Evolutionary conservation across 2,797 vertebrate genomes (phyloP).

Genomic region (Myripristis jacobus): DNA sequence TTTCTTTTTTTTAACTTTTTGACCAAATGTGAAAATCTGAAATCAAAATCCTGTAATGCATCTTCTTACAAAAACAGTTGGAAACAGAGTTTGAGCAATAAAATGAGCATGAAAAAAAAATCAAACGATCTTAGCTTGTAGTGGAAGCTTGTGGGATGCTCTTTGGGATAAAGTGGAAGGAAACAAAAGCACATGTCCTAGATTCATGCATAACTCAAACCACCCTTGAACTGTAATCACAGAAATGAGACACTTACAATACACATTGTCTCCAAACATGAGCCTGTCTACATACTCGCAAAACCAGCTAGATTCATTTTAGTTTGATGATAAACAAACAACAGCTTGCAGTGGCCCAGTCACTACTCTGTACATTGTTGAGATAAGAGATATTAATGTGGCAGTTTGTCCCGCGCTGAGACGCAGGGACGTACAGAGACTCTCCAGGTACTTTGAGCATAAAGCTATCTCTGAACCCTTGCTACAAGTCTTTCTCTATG

Average conservation of each 20-base stretch:
- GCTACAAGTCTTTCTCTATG: neutral
- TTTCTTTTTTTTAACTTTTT: slow-evolving; percentile 14
- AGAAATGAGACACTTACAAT: slow-evolving; percentile 42
- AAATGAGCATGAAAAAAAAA: slow-evolving; percentile 48
- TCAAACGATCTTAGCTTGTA: slow-evolving; percentile 53
- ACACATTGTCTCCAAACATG: slow-evolving; percentile 28
- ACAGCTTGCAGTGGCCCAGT: slow-evolving; percentile 5
- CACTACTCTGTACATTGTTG: slow-evolving; percentile 12
- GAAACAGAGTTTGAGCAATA: slow-evolving; percentile 35
- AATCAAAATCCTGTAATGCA: slow-evolving; percentile 26
- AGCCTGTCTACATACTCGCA: slow-evolving; percentile 31
- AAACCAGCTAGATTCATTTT: slow-evolving; percentile 42
- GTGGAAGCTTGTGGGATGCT: slow-evolving; percentile 64
- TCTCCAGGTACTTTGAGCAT: neutral
- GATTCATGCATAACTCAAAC: slow-evolving; percentile 51
- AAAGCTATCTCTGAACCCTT: neutral
- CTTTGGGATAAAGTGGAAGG: slow-evolving; percentile 69
- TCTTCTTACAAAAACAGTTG: slow-evolving; percentile 9
- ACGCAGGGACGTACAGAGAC: neutral
- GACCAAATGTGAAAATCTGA: slow-evolving; percentile 13
- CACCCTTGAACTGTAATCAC: slow-evolving; percentile 31
- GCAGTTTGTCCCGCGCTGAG: neutral
- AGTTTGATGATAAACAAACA: slow-evolving; percentile 34
- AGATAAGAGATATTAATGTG: slow-evolving; percentile 9
- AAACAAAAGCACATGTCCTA: slow-evolving; percentile 56